These are phyloP conservation scores for cat (Felis catus) DNA, from an alignment of 2,113 vertebrate species.

Conservation along the genomic window DNA sequence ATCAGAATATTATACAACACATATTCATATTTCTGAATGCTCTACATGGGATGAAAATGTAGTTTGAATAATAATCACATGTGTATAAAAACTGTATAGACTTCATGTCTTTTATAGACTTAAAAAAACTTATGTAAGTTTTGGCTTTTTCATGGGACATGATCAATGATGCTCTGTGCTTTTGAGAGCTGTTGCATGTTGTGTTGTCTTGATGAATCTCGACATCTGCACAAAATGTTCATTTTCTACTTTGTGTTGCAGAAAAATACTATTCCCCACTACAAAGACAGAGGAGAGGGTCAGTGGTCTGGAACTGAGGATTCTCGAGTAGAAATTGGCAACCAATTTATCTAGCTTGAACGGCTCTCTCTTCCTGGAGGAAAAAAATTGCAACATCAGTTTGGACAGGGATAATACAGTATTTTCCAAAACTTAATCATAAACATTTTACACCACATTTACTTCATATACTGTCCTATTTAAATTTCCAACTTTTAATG, in stretches of 20 bases:
- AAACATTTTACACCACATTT: background rate
- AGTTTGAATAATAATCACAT: background rate
- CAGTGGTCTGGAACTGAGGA: background rate
- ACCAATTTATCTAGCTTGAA: background rate
- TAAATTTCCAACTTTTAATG: background rate
- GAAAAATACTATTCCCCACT: background rate
- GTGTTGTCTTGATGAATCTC: background rate
- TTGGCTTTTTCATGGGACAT: background rate
- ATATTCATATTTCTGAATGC: background rate
- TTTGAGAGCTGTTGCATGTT: background rate
- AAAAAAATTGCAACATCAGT: background rate
- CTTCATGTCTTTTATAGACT: background rate
- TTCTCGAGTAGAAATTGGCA: conserved; percentile 21
- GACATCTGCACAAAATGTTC: background rate
- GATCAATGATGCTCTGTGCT: background rate
- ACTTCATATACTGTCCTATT: background rate
- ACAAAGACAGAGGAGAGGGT: background rate
- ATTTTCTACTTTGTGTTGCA: background rate
- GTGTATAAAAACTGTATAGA: background rate
- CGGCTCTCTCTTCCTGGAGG: background rate
- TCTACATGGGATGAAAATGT: background rate
- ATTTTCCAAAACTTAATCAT: background rate
- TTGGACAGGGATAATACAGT: background rate
- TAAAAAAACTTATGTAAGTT: background rate
- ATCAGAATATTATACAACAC: background rate